Conservation (phyloP, 2,113 vertebrate genomes). For the Ameiurus melas region DNA sequence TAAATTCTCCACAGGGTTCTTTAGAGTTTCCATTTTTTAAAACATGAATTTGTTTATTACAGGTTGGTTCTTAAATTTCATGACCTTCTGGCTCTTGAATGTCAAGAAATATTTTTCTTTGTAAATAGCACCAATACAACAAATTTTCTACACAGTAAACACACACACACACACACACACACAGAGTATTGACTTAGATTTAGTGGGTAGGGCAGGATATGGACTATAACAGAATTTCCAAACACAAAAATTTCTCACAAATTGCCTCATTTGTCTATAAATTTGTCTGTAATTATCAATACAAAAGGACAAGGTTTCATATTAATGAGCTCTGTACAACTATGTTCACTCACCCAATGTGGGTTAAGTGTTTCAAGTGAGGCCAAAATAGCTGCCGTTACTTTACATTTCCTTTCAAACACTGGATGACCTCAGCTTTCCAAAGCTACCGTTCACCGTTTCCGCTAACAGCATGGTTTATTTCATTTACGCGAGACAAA, state of each 20-base stretch:
- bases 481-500: slow-evolving; percentile 62
- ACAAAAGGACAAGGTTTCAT: slow-evolving; percentile 44
- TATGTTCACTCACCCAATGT: slow-evolving; percentile 32
- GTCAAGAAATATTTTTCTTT: slow-evolving; percentile 21
- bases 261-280: background rate
- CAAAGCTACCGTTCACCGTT: slow-evolving; percentile 44
- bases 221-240: background rate
- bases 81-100: slow-evolving; percentile 24
- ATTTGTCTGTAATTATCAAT: slow-evolving; percentile 16
- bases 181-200: background rate
- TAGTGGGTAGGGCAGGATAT: background rate
- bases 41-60: slow-evolving; percentile 29
- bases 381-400: slow-evolving; percentile 50
- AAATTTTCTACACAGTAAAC: background rate
- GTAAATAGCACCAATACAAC: background rate
- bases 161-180: background rate
- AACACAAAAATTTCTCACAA: background rate
- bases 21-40: slow-evolving; percentile 19
- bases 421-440: slow-evolving; percentile 16
- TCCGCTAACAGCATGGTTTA: slow-evolving; percentile 53
- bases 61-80: slow-evolving; percentile 1
- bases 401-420: slow-evolving; percentile 35
- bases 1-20: slow-evolving; percentile 56
- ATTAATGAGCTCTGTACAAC: slow-evolving; percentile 46
- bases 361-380: slow-evolving; percentile 49